Conservation (phyloP, 2,797 vertebrate species). For the Sparidentex hasta region DNA sequence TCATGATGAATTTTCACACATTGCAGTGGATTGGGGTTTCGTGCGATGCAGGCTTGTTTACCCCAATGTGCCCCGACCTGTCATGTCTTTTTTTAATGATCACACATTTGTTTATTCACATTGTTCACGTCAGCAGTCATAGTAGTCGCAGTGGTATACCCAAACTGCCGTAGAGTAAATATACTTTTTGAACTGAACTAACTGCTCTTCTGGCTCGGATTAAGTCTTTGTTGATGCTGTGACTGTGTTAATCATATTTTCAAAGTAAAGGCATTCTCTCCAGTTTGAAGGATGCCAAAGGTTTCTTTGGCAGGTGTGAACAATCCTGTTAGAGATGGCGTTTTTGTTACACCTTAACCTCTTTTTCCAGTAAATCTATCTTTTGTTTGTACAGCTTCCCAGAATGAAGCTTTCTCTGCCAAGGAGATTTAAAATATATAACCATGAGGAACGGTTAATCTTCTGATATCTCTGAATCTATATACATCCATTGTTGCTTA, state of each 20-base stretch:
- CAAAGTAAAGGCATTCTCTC: conserved; percentile 64
- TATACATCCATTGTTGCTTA: background rate
- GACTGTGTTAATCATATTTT: conserved; percentile 80
- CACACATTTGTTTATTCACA: background rate
- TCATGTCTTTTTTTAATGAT: background rate
- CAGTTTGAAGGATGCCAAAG: conserved; percentile 74
- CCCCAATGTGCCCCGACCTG: background rate
- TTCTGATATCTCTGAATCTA: conserved; percentile 34
- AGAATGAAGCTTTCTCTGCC: conserved; percentile 56
- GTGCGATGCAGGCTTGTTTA: background rate
- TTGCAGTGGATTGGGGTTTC: no score
- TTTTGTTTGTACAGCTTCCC: conserved; percentile 67
- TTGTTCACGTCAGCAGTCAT: background rate
- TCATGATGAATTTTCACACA: no score
- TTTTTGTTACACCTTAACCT: conserved; percentile 74
- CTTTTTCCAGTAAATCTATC: conserved; percentile 73
- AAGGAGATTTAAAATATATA: conserved; percentile 63
- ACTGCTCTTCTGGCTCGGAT: conserved; percentile 65
- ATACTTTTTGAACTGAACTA: conserved; percentile 55
- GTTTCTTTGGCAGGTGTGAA: conserved; percentile 78
- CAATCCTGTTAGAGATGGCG: conserved; percentile 80
- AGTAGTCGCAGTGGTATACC: background rate
- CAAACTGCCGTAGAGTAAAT: conserved; percentile 4
- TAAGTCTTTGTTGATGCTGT: conserved; percentile 67
- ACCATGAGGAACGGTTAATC: conserved; percentile 18